phyloP scores from a whole-genome alignment of 1,140 invertebrate genomes.

The Scaptomyza montana region DNA sequence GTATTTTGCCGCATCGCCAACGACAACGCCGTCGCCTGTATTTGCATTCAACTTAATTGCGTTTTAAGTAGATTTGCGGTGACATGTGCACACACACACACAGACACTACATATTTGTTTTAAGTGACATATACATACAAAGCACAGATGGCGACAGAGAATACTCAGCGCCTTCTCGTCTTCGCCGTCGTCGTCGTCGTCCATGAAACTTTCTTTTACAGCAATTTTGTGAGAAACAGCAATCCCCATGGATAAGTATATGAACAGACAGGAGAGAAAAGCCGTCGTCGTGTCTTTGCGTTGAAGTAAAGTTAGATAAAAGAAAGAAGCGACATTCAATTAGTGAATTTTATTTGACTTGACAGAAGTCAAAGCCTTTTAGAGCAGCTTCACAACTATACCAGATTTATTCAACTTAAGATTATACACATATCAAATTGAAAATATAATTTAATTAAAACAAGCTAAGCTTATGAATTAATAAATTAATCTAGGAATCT shows the following conservation, averaged over 20 bases:
- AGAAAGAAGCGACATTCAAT: neutral
- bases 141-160: neutral
- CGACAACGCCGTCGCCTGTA: slow-evolving; percentile 49
- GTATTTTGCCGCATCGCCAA: slow-evolving; percentile 34
- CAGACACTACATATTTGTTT: slow-evolving; percentile 9
- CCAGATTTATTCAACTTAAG: neutral
- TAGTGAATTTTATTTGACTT: neutral
- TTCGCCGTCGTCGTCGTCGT: neutral
- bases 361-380: neutral
- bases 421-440: neutral
- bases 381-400: neutral
- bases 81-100: slow-evolving; percentile 42
- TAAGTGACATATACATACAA: neutral
- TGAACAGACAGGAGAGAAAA: neutral
- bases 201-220: slow-evolving; percentile 30
- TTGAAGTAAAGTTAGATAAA: neutral
- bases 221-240: slow-evolving; percentile 20
- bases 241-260: neutral
- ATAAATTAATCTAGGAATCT: slow-evolving; percentile 10
- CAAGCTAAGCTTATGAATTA: neutral
- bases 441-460: slow-evolving; percentile 5
- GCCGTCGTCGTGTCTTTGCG: too few species aligned
- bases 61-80: slow-evolving; percentile 80
- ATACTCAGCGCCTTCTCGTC: neutral
- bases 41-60: slow-evolving; percentile 81